A percentile compares a stretch with the other conserved stretches of the same genome.
phyloP scores from a whole-genome alignment of 2,888 invertebrate species.

The Nomada flava region DNA sequence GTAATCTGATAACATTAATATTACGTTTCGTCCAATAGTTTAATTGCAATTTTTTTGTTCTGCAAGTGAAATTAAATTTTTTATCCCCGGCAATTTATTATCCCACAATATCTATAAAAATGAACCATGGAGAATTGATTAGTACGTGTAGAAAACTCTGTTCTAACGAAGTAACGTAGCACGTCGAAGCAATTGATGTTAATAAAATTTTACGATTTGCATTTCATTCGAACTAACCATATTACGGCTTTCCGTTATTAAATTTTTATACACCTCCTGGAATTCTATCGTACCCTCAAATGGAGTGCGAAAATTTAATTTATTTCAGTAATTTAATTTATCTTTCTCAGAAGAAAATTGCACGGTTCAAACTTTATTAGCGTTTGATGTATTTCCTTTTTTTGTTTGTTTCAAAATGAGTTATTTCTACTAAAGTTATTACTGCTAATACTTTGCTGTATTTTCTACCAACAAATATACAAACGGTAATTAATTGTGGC shows the following conservation, averaged over 20 bases:
- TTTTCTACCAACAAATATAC: too few relatives aligned
- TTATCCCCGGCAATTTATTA: background rate
- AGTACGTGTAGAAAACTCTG: background rate
- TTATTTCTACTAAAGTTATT: too few relatives aligned
- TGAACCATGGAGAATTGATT: background rate
- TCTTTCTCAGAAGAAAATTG: background rate
- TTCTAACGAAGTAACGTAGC: background rate
- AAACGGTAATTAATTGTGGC: too few relatives aligned
- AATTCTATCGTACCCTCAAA: background rate
- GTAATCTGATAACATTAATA: too few relatives aligned
- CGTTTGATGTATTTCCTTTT: background rate
- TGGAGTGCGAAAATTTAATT: background rate
- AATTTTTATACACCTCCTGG: background rate
- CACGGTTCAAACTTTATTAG: background rate
- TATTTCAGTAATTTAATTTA: background rate
- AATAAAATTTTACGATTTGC: background rate
- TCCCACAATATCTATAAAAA: background rate
- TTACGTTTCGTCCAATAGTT: too few relatives aligned
- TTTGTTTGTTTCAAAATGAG: background rate
- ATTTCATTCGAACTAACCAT: background rate
- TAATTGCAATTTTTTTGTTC: too few relatives aligned
- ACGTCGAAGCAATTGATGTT: background rate
- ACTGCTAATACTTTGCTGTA: too few relatives aligned
- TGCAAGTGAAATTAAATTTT: too few relatives aligned
- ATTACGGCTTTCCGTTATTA: background rate